Percentiles rank a stretch among this genome's conserved stretches.
Evolutionary conservation across 2,797 vertebrate genomes (phyloP).

Genomic region (Tokudaia tokunoshimensis): DNA sequence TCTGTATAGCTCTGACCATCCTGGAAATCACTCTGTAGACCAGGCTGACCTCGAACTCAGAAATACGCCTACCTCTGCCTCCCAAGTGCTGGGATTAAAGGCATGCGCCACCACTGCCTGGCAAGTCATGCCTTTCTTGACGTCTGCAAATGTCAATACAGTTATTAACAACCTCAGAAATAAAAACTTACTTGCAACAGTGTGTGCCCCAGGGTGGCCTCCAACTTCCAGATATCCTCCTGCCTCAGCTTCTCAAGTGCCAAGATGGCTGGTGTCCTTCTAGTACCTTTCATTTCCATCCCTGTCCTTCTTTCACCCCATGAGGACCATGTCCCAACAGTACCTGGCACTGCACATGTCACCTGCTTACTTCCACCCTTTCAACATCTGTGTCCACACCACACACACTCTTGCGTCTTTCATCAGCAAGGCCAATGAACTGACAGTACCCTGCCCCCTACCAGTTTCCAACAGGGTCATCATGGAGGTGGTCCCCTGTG

Average conservation of each 20-base stretch:
- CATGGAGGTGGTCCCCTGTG: neutral
- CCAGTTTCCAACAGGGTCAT: neutral
- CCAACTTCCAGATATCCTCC: neutral
- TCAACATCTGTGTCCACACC: neutral
- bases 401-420: neutral
- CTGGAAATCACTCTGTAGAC: too few relatives aligned
- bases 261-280: neutral
- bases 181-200: neutral
- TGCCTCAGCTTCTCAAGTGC: neutral
- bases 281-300: too few relatives aligned
- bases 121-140: neutral
- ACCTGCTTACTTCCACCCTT: neutral
- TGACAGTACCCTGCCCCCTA: neutral
- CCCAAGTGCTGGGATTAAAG: too few relatives aligned
- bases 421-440: neutral
- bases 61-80: too few relatives aligned
- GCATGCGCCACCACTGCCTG: too few relatives aligned
- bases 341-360: too few relatives aligned
- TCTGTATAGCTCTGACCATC: too few relatives aligned
- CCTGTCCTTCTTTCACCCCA: neutral
- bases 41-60: too few relatives aligned
- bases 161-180: neutral
- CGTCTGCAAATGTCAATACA: neutral
- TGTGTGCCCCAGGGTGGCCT: neutral
- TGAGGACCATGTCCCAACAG: neutral